These are phyloP conservation scores for Lumbricus terrestris DNA, from an alignment of 2,888 invertebrate species.

Conservation along the genomic window DNA sequence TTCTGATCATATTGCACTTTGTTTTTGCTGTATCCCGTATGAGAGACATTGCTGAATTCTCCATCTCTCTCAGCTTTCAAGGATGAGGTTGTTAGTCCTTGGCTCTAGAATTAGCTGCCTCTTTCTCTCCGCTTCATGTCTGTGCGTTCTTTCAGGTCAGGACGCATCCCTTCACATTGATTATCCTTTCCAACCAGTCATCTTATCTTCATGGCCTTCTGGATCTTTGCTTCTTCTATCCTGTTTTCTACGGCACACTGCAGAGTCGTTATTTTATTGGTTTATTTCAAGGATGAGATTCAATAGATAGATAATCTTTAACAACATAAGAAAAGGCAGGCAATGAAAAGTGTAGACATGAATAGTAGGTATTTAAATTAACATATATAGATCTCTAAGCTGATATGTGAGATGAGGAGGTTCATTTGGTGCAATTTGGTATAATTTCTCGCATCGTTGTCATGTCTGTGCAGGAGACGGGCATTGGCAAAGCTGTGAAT, in stretches of 20 bases:
- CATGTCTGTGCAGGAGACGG: neutral
- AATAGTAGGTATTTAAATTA: neutral
- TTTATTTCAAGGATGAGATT: neutral
- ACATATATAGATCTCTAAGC: neutral
- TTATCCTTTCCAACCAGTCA: too few species aligned
- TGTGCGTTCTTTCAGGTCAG: too few species aligned
- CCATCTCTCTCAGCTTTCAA: too few species aligned
- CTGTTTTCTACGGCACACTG: neutral
- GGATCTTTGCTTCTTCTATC: neutral
- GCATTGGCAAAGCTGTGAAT: conserved; percentile 22
- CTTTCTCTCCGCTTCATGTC: too few species aligned
- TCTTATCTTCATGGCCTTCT: neutral
- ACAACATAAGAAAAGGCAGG: neutral
- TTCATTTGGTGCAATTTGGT: neutral
- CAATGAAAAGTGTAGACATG: neutral
- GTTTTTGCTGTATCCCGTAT: too few species aligned
- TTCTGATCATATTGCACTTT: too few species aligned
- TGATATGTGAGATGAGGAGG: neutral
- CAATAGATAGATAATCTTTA: neutral
- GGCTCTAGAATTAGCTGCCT: too few species aligned
- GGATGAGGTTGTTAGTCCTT: too few species aligned
- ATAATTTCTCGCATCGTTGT: neutral
- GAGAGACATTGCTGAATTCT: too few species aligned
- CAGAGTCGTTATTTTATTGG: neutral
- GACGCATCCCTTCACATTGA: too few species aligned